A percentile compares a stretch with the other conserved stretches of the same genome.
Conservation (phyloP, 2,113 vertebrate genomes). For the Syngnathus scovelli region DNA sequence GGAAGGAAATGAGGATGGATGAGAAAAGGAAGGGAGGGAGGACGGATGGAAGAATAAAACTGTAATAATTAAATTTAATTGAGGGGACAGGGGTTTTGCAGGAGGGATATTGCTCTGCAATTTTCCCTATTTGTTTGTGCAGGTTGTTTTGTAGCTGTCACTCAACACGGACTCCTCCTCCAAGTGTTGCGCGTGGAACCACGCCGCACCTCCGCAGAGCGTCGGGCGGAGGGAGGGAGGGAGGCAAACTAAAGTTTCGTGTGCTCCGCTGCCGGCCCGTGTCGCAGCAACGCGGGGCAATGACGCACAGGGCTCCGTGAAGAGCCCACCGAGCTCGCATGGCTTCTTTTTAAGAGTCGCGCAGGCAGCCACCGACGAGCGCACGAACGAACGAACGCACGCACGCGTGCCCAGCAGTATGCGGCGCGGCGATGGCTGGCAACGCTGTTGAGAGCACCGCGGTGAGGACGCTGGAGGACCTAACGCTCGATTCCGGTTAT, state of each 20-base stretch:
- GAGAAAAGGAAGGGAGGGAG: no score
- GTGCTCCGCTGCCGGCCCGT: neutral
- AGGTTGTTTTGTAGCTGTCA: neutral
- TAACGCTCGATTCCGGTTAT: slow-evolving; percentile 81
- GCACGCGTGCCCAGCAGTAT: slow-evolving; percentile 82
- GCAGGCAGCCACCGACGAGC: slow-evolving; percentile 16
- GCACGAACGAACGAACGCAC: no score
- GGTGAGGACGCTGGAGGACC: slow-evolving; percentile 77
- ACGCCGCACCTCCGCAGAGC: neutral
- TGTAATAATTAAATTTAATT: no score
- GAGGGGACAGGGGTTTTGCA: neutral
- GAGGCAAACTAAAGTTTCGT: neutral
- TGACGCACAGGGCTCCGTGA: neutral
- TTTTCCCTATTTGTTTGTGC: neutral
- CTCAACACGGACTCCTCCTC: neutral
- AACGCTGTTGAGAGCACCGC: slow-evolving; percentile 76
- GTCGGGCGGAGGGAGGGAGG: neutral
- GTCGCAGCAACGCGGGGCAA: neutral
- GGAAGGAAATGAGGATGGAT: no score
- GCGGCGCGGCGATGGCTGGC: slow-evolving; percentile 91
- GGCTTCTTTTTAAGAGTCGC: no score
- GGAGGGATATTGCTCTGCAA: neutral
- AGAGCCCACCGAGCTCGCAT: neutral
- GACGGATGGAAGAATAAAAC: no score
- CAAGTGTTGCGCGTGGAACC: neutral